These are phyloP conservation scores for Corydoras sp. DNA, from an alignment of 2,113 vertebrate species.

Conservation along the genomic window DNA sequence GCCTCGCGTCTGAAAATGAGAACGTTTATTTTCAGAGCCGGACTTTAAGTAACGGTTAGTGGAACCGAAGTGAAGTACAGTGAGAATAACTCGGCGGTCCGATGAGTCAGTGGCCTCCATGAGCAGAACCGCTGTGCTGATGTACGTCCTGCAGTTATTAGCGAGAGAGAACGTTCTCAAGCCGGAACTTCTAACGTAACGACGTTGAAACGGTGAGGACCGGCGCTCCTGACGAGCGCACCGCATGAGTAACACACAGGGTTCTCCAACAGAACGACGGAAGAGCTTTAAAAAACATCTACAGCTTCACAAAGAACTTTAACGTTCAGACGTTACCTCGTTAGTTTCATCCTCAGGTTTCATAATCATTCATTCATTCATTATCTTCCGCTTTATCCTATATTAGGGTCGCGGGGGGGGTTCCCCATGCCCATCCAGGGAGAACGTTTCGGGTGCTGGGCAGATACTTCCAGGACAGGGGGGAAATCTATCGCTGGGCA, in stretches of 20 bases:
- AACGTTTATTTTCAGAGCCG: background rate
- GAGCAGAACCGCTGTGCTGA: background rate
- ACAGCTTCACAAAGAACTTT: too few relatives aligned
- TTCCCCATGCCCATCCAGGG: too few relatives aligned
- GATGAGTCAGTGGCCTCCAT: conserved; percentile 21
- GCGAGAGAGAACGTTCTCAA: background rate
- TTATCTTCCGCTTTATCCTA: too few relatives aligned
- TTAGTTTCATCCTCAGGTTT: too few relatives aligned
- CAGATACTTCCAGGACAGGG: too few relatives aligned
- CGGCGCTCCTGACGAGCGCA: background rate
- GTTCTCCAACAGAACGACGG: background rate
- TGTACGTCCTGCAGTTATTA: background rate
- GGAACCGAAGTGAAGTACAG: background rate
- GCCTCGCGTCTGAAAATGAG: too few relatives aligned
- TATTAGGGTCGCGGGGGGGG: too few relatives aligned
- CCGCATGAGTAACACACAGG: background rate
- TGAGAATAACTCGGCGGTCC: background rate
- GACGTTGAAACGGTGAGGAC: background rate
- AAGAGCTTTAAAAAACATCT: background rate
- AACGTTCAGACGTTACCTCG: too few relatives aligned
- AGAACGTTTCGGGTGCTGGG: too few relatives aligned
- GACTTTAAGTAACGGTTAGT: conserved; percentile 1
- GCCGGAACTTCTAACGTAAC: background rate
- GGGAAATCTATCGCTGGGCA: too few relatives aligned
- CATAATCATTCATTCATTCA: too few relatives aligned